A percentile compares a stretch with the other conserved stretches of the same genome.
Conservation (phyloP, 1,140 invertebrate genomes). For the Meloidogyne hapla region DNA sequence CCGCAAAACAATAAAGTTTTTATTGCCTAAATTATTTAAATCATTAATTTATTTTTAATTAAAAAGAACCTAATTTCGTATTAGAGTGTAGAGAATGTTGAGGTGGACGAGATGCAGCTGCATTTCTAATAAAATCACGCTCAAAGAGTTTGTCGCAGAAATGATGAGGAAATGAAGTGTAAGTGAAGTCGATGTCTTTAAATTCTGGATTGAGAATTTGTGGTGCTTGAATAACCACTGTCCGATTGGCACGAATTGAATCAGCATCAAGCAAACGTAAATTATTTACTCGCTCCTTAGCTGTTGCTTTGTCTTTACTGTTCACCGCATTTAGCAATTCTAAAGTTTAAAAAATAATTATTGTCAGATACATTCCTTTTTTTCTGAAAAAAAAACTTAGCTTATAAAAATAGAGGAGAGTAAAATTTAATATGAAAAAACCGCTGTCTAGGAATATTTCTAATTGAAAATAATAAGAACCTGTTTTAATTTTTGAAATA, state of each 20-base stretch:
- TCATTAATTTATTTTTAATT: not conserved
- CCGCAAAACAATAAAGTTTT: slow-evolving; percentile 60
- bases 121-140: slow-evolving; percentile 33
- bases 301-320: not conserved
- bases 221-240: slow-evolving; percentile 92
- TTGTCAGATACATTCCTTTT: no score
- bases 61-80: slow-evolving; percentile 1
- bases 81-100: not conserved
- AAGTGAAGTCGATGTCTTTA: slow-evolving; percentile 60
- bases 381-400: no score
- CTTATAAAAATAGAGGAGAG: no score
- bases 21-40: slow-evolving; percentile 20
- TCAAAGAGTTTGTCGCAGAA: slow-evolving; percentile 57
- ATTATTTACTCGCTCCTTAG: not conserved
- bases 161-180: slow-evolving; percentile 50
- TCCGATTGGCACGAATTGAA: slow-evolving; percentile 77
- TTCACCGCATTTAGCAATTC: slow-evolving; percentile 2
- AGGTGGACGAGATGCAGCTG: not conserved
- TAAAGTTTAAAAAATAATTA: not conserved
- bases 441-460: no score
- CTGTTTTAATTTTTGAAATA: slow-evolving; percentile 72
- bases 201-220: slow-evolving; percentile 69
- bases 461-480: slow-evolving; percentile 15
- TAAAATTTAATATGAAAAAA: not conserved
- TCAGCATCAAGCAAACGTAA: slow-evolving; percentile 42